A percentile compares a stretch with the other conserved stretches of the same genome.
Conservation (phyloP, 1,140 invertebrate genomes). For the Dinoponera quadriceps region DNA sequence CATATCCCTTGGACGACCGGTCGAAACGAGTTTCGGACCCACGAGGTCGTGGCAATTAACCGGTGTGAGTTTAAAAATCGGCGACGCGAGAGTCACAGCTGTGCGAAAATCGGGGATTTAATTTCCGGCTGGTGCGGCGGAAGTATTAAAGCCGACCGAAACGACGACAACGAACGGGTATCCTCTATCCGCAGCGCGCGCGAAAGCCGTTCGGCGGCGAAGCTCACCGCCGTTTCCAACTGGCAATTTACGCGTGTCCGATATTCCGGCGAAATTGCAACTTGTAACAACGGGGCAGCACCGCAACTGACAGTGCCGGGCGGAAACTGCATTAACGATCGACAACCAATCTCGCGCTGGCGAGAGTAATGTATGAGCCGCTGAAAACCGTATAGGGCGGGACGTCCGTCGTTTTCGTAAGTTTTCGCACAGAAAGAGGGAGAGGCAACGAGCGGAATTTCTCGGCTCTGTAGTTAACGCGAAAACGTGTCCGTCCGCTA, state of each 20-base stretch:
- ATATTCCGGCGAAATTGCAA: slow-evolving; percentile 50
- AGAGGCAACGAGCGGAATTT: too few relatives aligned
- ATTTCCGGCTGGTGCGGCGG: slow-evolving; percentile 23
- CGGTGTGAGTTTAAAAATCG: not conserved
- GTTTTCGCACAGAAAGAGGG: too few relatives aligned
- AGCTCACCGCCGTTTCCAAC: not conserved
- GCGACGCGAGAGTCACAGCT: slow-evolving; percentile 28
- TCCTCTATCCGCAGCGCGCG: not conserved
- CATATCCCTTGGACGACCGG: not conserved
- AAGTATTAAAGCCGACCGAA: slow-evolving; percentile 26
- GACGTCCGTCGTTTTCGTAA: too few relatives aligned
- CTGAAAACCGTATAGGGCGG: not conserved
- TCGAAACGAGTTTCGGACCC: not conserved
- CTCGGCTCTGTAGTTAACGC: too few relatives aligned
- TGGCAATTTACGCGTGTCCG: slow-evolving; percentile 33
- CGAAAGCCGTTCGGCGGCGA: not conserved
- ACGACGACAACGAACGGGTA: slow-evolving; percentile 6
- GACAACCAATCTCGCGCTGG: not conserved
- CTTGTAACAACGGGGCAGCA: slow-evolving; percentile 12
- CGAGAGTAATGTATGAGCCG: not conserved
- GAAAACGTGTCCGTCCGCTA: too few relatives aligned
- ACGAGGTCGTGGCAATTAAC: not conserved
- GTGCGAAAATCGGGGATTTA: slow-evolving; percentile 41
- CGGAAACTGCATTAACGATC: slow-evolving; percentile 51
- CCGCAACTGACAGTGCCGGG: not conserved